Percentiles rank a stretch among this genome's conserved stretches.
phyloP scores from a whole-genome alignment of 2,797 vertebrate species.

The Emydoidea blandingii region DNA sequence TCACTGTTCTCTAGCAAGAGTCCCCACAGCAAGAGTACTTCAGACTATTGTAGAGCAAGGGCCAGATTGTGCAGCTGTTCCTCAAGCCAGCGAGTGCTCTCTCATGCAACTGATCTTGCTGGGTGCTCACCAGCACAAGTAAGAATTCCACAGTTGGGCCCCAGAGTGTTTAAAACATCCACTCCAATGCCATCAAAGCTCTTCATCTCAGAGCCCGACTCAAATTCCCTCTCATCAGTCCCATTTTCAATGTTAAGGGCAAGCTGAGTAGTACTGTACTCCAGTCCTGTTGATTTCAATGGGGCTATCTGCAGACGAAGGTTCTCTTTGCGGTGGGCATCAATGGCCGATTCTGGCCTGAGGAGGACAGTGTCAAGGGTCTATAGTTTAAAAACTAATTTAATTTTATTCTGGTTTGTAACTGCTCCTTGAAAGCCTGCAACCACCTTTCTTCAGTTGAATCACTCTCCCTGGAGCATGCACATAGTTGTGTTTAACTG shows the following conservation, averaged over 20 bases:
- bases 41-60: background rate
- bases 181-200: conserved; percentile 4
- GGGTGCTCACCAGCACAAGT: background rate
- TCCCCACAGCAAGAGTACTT: background rate
- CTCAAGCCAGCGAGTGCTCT: background rate
- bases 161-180: background rate
- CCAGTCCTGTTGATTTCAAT: background rate
- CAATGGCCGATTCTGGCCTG: background rate
- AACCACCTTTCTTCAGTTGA: background rate
- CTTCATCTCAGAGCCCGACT: background rate
- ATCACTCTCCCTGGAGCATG: background rate
- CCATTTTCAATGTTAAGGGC: background rate
- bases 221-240: conserved; percentile 39
- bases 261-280: background rate
- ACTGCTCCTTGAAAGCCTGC: background rate
- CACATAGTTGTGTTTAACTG: background rate
- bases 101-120: background rate
- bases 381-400: background rate
- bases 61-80: background rate
- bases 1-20: background rate
- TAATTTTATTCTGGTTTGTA: background rate
- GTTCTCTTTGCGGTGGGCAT: background rate
- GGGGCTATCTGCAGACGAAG: background rate
- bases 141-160: conserved; percentile 46
- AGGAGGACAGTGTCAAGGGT: background rate